Base-by-base conservation (phyloP, 2,797 vertebrate genomes). In the Enteromius anoplus region DNA sequence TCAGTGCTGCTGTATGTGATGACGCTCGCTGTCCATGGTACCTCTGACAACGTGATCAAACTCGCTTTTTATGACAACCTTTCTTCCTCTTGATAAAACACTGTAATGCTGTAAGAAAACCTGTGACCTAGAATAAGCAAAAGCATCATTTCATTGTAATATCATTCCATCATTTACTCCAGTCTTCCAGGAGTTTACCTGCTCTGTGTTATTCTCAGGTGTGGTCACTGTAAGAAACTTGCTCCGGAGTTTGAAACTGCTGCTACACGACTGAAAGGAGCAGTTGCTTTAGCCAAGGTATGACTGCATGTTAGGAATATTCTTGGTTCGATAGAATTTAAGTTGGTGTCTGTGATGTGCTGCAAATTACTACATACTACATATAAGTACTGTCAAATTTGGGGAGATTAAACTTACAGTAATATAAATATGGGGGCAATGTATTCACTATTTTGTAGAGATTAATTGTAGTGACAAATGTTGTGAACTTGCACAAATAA, bases 191-290 rank as follows among this genome's bases (percentile, higher is more conserved):
- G 34, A 19, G 37, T 40, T 58, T 47, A 15, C 4, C 3, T 55
- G 3, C 42, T 60, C 23, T 72, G 21, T 32, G 75, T 37, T 29
- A 2, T 66, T 19, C 34, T 23, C 88, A 96, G 95, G 95, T 96
- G 95, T 78, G 93, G 91, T 11, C 94, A 95, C 79, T 95, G 95
- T 90, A 95, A 95, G 83, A 94, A 95, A 85, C 84, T 96, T 2
- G 86, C 93, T 75, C 95, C 95, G 37, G 94, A 94, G n/a, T 96
- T 94, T 88, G 93, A 95, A 78, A 91, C 89, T 51, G 95, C 95
- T 17, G 95, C 95, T 3, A 85, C 21, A 4, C 83, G 87, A 23
- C 91, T 96, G 73, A 95, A 93, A 83, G 94, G 94, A 23, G 87
- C 75, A 0, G 93, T 93, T 1, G 88, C 92, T 21, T 87, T 95